Evolutionary conservation across 2,797 vertebrate genomes (phyloP).

Genomic region (Hyperoplus immaculatus): DNA sequence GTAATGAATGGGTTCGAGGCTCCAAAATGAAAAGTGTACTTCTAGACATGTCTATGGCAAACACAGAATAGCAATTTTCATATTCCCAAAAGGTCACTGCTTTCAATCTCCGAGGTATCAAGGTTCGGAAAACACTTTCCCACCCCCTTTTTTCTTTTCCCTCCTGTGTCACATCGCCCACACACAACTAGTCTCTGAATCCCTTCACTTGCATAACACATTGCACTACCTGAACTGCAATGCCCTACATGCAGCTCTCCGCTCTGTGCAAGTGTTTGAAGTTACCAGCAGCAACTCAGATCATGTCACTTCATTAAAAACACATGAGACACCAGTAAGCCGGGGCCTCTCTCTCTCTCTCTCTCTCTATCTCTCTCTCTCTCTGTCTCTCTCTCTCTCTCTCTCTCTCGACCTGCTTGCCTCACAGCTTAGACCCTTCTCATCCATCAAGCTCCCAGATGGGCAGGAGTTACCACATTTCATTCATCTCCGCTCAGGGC

Average conservation of each 20-base stretch:
- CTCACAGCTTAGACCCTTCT: constrained; percentile 52
- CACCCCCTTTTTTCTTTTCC: constrained; percentile 6
- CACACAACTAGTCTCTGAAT: constrained; percentile 24
- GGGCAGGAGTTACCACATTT: constrained; percentile 49
- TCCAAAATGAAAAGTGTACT: constrained; percentile 10
- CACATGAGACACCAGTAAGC: constrained; percentile 69
- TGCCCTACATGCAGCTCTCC: constrained; percentile 56
- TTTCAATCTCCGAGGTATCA: constrained; percentile 7
- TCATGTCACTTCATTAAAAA: constrained; percentile 82
- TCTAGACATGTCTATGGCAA: constrained; percentile 8
- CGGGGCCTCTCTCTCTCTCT: constrained; percentile 25
- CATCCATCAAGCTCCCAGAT: constrained; percentile 57
- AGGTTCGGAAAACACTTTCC: constrained; percentile 5
- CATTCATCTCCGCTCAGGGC: constrained; percentile 49
- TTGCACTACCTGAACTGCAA: constrained; percentile 59
- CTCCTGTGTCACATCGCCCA: constrained; percentile 27
- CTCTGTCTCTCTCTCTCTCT: constrained; percentile 30
- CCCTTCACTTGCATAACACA: constrained; percentile 52
- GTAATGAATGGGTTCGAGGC: constrained; percentile 11
- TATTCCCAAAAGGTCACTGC: constrained; percentile 11
- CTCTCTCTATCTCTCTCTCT: constrained; percentile 12
- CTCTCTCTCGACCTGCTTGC: constrained; percentile 19
- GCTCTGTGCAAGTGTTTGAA: constrained; percentile 64
- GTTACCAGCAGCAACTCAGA: constrained; percentile 69
- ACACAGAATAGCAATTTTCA: constrained; percentile 19